Base-by-base conservation (phyloP, 2,888 invertebrate genomes). In the Spialia ferax region DNA sequence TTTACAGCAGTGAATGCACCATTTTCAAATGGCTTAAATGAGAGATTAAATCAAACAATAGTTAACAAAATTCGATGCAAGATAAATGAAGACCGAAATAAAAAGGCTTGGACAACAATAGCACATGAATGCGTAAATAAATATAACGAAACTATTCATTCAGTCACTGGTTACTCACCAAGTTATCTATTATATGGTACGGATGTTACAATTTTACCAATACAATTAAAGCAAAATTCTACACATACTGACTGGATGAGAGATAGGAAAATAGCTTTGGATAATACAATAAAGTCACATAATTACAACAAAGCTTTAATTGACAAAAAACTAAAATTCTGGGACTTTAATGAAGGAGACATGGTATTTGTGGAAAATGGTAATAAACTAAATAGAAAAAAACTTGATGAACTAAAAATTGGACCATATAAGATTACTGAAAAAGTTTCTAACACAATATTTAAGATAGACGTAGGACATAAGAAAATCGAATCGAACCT, bases 221-320 rank as follows among this genome's bases (percentile, higher is more conserved):
- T n/a, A n/a, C n/a, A n/a, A n/a, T n/a, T n/a, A n/a, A n/a, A n/a
- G n/a, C n/a, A n/a, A n/a, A n/a, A n/a, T n/a, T n/a, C n/a, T n/a
- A n/a, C 75, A 20, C 75, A 73, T 69, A 23, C 29, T 55, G 18
- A 75, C 13, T 74, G 54, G 63, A 61, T 69, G 0, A 52, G 32
- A 63, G 76, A 75, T 35, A 75, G 71, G 54, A 71, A 72, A 72
- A 64, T 22, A 65, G 78, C 79, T 11, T n/a, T 77, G 0, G 71
- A 76, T 61, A 80, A 72, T 54, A 73, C 72, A 56, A 73, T 75
- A 7, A 75, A 63, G 69, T 76, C 75, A 63, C 77, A 78, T 62
- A 70, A 75, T 1, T 74, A 76, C 38, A 77, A 77, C 42, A 76
- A 76, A 52, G 67, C 4, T 54, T 1, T 61, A 26, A 69, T 32